Conservation (phyloP, 2,113 vertebrate genomes). For the Lutjanus erythropterus region DNA sequence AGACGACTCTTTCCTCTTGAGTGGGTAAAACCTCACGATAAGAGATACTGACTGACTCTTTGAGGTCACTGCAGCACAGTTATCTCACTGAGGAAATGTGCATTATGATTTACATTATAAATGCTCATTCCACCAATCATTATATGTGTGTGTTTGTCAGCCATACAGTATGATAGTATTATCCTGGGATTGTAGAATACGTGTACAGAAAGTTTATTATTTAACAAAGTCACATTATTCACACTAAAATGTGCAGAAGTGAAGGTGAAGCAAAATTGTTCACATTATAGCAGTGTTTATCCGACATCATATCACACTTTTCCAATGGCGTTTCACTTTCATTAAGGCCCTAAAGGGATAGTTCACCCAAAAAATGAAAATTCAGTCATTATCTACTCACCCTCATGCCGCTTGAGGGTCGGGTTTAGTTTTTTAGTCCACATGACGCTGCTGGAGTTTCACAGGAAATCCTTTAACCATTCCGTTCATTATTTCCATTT, state of each 20-base stretch:
- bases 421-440: too few species aligned
- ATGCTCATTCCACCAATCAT: constrained; percentile 13
- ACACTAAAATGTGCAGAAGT: not conserved
- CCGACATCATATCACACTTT: not conserved
- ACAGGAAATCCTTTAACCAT: too few species aligned
- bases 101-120: constrained; percentile 52
- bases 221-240: not conserved
- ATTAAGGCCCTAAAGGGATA: too few species aligned
- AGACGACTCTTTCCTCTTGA: constrained; percentile 70
- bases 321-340: not conserved
- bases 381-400: too few species aligned
- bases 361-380: too few species aligned
- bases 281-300: not conserved
- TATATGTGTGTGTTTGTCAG: not conserved
- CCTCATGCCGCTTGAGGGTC: too few species aligned
- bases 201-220: not conserved
- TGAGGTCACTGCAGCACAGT: constrained; percentile 73
- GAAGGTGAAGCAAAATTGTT: not conserved
- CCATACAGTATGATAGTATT: too few species aligned
- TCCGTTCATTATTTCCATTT: too few species aligned
- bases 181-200: not conserved
- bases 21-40: constrained; percentile 69
- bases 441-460: too few species aligned
- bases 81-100: constrained; percentile 37
- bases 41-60: constrained; percentile 80